Percentiles rank a stretch among this genome's conserved stretches.
Conservation (phyloP, 2,797 vertebrate species). For the Acanthis flammea region DNA sequence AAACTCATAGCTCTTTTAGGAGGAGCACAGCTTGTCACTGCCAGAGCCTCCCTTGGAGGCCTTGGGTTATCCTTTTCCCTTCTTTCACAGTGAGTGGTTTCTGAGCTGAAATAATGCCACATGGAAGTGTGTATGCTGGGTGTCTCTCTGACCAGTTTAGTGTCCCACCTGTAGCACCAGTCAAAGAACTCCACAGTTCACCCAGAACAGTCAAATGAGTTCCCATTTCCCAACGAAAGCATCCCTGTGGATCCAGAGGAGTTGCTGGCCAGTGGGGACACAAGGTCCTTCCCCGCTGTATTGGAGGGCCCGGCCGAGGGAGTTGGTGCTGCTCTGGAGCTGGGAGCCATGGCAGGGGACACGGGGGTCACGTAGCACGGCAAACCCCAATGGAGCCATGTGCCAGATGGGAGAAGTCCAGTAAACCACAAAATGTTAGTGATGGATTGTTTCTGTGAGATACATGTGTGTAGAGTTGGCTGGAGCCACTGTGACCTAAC, state of each 20-base stretch:
- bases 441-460: not conserved
- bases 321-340: not conserved
- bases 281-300: accelerated
- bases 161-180: not conserved
- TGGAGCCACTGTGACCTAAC: not conserved
- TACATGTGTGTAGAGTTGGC: not conserved
- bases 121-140: not conserved
- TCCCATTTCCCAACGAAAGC: not conserved
- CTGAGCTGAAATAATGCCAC: accelerated
- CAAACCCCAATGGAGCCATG: not conserved
- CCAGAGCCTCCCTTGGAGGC: not conserved
- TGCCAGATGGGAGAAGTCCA: not conserved
- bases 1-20: not conserved
- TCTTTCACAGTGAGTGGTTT: not conserved
- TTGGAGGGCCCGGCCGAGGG: not conserved
- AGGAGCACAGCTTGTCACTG: not conserved
- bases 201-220: not conserved
- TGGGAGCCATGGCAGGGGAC: not conserved
- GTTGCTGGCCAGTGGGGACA: not conserved
- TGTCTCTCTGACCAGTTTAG: not conserved
- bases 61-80: not conserved
- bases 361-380: not conserved
- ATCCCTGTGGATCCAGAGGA: not conserved
- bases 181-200: not conserved
- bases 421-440: not conserved